Evolutionary conservation across 2,797 vertebrate genomes (phyloP), one percentile per base, ranked within the genome.

Genomic region (Cossypha caffra): DNA sequence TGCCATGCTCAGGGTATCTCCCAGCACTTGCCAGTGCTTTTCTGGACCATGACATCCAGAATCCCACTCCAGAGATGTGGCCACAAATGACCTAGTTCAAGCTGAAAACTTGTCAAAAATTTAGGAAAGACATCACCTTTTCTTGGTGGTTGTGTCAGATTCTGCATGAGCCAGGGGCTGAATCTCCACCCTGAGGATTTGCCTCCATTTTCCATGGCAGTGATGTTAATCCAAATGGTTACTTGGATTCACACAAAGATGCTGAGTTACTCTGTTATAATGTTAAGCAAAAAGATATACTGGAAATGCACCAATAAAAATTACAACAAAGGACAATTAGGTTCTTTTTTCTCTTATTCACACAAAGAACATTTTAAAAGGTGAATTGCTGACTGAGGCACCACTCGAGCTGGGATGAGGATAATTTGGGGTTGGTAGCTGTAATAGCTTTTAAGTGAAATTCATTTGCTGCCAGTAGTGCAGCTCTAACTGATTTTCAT

Each of bases 311-410:
- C 31, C 61, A 72, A 47, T 86, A 77, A 93, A 95, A 93, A 93
- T 64, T 78, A 75, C 23, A 83, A 58, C 59, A 88, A 84, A 88
- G 48, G 69, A 69, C 64, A 85, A 83, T 83, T 83, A 88, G 15
- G 7, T 86, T 91, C 11, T 80, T 92, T 93, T 92, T 79, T 64
- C 23, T 54, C 11, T 85, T 91, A 87, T 58, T 90, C 91, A 83
- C 43, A 92, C 75, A 87, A 87, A 91, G 52, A 79, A 77, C 45
- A 51, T 67, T 93, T 92, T 89, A 80, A 92, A 97, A 92, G 86
- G 89, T 93, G 95, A 86, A 86, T 80, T 88, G 62, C 74, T 86
- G 64, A 92, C 75, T 80, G 81, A 96, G 87, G 78, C 75, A 91
- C 42, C 61, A 55, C 63, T 94, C 42, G 38, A 90, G 50, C 75